Evolutionary conservation across 2,888 invertebrate species (phyloP).

Genomic region (Agriopis aurantiaria): DNA sequence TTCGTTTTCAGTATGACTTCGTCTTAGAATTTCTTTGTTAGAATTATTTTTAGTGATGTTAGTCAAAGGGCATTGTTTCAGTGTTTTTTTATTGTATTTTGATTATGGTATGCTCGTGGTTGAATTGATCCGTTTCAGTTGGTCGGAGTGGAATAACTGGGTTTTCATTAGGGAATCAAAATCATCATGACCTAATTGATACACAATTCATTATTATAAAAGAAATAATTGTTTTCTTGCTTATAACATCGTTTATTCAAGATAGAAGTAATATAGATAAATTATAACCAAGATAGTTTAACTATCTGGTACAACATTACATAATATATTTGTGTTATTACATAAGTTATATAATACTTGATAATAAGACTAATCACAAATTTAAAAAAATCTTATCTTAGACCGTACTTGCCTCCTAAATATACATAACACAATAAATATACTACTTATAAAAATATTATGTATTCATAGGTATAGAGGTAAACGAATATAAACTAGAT

Average conservation of each 20-base stretch:
- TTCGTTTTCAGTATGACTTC: not conserved
- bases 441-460: not conserved
- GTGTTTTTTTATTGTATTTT: too few species aligned
- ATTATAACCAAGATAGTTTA: constrained; percentile 7
- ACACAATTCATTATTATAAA: not conserved
- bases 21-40: not conserved
- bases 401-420: not conserved
- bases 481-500: not conserved
- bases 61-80: too few species aligned
- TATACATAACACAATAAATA: not conserved
- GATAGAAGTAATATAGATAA: constrained; percentile 3
- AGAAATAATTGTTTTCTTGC: not conserved
- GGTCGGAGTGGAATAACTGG: too few species aligned
- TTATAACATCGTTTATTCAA: constrained; percentile 29
- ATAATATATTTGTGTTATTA: not conserved
- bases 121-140: too few species aligned
- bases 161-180: too few species aligned
- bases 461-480: not conserved
- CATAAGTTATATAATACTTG: not conserved
- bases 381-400: constrained; percentile 7
- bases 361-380: not conserved
- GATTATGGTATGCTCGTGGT: too few species aligned
- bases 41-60: not conserved
- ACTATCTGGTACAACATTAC: constrained; percentile 18
- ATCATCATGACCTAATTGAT: too few species aligned